Conservation (phyloP, 2,797 vertebrate species). For the Pogoniulus pusillus region DNA sequence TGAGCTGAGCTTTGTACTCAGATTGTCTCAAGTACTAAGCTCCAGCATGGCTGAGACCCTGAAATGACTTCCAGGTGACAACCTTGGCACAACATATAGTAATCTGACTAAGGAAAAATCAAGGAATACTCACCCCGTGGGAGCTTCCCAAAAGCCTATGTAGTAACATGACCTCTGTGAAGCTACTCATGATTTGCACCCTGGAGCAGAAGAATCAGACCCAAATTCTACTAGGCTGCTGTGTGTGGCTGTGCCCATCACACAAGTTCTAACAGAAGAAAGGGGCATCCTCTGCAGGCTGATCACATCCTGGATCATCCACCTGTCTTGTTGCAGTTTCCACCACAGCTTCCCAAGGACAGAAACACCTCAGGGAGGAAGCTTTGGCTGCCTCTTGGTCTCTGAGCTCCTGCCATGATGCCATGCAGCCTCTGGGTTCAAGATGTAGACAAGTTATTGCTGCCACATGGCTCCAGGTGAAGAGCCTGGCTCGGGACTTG, state of each 20-base stretch:
- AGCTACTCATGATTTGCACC: neutral
- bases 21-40: neutral
- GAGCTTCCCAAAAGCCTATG: neutral
- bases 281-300: neutral
- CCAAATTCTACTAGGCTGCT: neutral
- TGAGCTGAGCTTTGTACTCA: too few species aligned
- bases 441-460: neutral
- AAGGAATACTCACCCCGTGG: neutral
- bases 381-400: neutral
- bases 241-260: neutral
- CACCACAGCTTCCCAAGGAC: neutral
- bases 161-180: neutral
- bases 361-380: neutral
- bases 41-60: neutral
- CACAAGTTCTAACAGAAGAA: neutral
- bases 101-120: neutral
- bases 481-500: neutral
- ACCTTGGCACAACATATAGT: neutral
- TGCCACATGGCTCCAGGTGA: neutral
- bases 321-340: neutral
- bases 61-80: neutral
- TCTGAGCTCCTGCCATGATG: neutral
- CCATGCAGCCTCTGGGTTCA: neutral
- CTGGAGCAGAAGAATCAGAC: neutral
- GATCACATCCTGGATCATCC: neutral